A percentile compares a stretch with the other conserved stretches of the same genome.
These are phyloP conservation scores for Adrianichthys oophorus DNA, from an alignment of 2,797 vertebrate genomes.

Conservation along the genomic window DNA sequence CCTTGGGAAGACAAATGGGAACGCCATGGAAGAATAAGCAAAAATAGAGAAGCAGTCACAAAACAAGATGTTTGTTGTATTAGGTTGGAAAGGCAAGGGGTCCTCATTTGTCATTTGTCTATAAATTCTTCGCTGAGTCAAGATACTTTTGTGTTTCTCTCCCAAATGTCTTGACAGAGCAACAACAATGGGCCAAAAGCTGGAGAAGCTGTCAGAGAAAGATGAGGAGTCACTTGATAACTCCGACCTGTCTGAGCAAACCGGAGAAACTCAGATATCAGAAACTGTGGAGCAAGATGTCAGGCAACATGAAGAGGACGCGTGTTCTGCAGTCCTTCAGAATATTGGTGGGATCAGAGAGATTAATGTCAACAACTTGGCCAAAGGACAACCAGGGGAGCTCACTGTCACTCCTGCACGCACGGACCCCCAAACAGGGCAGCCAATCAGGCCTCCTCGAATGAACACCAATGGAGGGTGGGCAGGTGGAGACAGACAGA, in stretches of 20 bases:
- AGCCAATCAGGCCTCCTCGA: slow-evolving; percentile 58
- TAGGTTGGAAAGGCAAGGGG: slow-evolving; percentile 19
- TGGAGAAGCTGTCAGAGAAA: slow-evolving; percentile 66
- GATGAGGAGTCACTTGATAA: slow-evolving; percentile 42
- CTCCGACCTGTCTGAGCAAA: slow-evolving; percentile 40
- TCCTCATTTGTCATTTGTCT: slow-evolving; percentile 20
- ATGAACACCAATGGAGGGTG: slow-evolving; percentile 27
- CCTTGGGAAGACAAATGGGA: slow-evolving; percentile 27
- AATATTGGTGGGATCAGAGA: slow-evolving; percentile 32
- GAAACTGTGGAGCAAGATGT: slow-evolving; percentile 25
- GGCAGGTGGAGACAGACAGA: slow-evolving; percentile 52
- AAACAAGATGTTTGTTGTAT: slow-evolving; percentile 22
- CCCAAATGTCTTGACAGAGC: slow-evolving; percentile 22
- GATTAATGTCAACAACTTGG: slow-evolving; percentile 27
- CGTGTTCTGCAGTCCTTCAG: slow-evolving; percentile 17
- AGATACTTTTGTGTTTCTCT: slow-evolving; percentile 37
- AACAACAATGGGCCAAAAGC: slow-evolving; percentile 76
- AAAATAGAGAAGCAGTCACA: slow-evolving; percentile 42
- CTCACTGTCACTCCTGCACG: slow-evolving; percentile 38
- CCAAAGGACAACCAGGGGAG: slow-evolving; percentile 31
- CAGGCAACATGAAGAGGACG: slow-evolving; percentile 22
- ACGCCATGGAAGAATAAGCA: slow-evolving; percentile 28
- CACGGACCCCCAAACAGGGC: slow-evolving; percentile 59
- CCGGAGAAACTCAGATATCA: slow-evolving; percentile 33
- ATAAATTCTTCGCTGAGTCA: slow-evolving; percentile 24